Percentiles rank a stretch among this genome's conserved stretches.
Evolutionary conservation across 2,797 vertebrate species (phyloP).

Genomic region (Gadopsis bispinosus): DNA sequence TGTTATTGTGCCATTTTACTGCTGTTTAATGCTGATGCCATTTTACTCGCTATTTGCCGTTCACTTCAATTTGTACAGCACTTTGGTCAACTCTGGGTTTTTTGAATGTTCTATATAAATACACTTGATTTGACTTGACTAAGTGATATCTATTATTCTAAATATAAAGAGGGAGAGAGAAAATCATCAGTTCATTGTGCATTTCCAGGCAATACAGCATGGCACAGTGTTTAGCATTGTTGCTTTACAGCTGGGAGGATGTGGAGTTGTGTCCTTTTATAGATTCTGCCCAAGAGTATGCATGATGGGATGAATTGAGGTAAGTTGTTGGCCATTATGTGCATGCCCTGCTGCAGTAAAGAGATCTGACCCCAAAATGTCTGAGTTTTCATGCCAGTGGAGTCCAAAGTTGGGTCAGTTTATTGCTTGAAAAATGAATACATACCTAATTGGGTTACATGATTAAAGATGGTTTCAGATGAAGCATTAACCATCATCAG

Average conservation of each 20-base stretch:
- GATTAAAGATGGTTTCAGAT: not conserved
- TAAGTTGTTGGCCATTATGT: not conserved
- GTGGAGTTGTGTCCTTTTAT: conserved; percentile 17
- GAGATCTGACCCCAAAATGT: not conserved
- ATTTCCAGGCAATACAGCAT: conserved; percentile 13
- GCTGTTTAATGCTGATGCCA: too few species aligned
- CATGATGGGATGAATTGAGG: conserved; percentile 3
- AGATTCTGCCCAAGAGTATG: not conserved
- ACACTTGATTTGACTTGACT: not conserved
- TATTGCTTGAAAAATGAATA: not conserved
- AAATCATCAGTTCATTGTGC: not conserved
- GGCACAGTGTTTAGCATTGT: conserved; percentile 7
- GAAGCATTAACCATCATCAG: not conserved
- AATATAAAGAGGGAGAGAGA: conserved; percentile 16
- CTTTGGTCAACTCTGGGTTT: too few species aligned
- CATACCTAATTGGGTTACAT: not conserved
- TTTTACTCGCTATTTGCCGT: too few species aligned
- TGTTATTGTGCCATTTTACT: not conserved
- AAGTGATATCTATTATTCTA: conserved; percentile 11
- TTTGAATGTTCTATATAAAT: too few species aligned
- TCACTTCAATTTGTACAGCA: too few species aligned
- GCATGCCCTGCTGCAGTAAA: conserved; percentile 3
- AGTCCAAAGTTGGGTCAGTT: not conserved
- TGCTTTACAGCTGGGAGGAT: conserved; percentile 10
- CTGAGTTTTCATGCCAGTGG: not conserved